Conservation (phyloP, 2,113 vertebrate genomes). For the Nothobranchius furzeri region DNA sequence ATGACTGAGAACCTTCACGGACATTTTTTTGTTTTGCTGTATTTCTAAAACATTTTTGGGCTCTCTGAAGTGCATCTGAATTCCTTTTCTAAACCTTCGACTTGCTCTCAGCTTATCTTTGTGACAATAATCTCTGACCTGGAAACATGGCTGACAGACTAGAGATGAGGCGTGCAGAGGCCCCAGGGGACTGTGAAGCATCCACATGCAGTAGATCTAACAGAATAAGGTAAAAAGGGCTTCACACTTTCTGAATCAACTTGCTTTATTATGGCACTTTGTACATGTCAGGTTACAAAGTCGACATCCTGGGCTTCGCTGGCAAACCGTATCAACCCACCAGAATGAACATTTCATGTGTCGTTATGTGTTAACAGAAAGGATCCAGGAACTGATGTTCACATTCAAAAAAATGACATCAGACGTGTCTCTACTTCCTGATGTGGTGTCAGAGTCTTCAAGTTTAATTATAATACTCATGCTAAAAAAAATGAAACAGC, state of each 20-base stretch:
- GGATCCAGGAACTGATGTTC: neutral
- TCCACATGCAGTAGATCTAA: too few species aligned
- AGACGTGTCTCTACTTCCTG: neutral
- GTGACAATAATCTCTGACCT: too few species aligned
- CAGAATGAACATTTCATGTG: conserved; percentile 38
- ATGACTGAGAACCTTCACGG: too few species aligned
- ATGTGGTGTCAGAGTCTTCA: neutral
- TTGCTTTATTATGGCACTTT: conserved; percentile 78
- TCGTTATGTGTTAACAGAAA: neutral
- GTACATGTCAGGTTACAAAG: conserved; percentile 71
- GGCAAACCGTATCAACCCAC: conserved; percentile 20
- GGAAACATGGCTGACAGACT: too few species aligned
- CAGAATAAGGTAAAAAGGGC: conserved; percentile 14
- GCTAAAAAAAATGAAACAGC: neutral
- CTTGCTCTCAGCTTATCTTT: too few species aligned
- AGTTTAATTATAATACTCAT: conserved; percentile 1
- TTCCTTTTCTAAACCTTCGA: too few species aligned
- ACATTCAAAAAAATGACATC: conserved; percentile 4
- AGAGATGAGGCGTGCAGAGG: too few species aligned
- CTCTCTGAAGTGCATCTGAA: too few species aligned
- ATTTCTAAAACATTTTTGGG: too few species aligned
- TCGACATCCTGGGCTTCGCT: too few species aligned
- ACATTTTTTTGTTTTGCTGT: too few species aligned
- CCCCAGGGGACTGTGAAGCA: too few species aligned
- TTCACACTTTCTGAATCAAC: conserved; percentile 29